Percentiles rank a stretch among this genome's conserved stretches.
Conservation (phyloP, 2,888 invertebrate genomes). For the Lasioglossum lativentre region DNA sequence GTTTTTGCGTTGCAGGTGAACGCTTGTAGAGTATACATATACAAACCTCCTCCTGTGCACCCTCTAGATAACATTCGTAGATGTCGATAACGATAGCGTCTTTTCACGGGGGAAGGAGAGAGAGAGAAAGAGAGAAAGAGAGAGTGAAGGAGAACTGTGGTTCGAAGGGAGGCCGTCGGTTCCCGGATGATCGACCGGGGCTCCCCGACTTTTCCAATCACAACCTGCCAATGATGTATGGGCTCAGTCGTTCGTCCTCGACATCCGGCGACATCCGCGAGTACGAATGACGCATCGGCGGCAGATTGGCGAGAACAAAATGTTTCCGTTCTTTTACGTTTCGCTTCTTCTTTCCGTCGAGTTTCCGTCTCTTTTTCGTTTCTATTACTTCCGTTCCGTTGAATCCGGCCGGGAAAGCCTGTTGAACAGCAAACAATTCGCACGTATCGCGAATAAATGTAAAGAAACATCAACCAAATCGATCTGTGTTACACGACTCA, state of each 20-base stretch:
- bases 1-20: constrained; percentile 46
- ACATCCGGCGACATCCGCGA: constrained; percentile 85
- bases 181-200: constrained; percentile 82
- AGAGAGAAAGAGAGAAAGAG: too few species aligned
- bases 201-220: constrained; percentile 68
- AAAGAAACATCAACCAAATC: constrained; percentile 40
- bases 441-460: constrained; percentile 84
- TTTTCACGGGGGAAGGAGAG: background rate
- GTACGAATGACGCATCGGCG: constrained; percentile 78
- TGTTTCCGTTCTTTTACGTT: constrained; percentile 69
- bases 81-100: constrained; percentile 64
- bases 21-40: constrained; percentile 80
- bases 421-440: too few species aligned
- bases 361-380: background rate
- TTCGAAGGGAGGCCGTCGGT: constrained; percentile 78
- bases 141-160: constrained; percentile 4
- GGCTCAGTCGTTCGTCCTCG: constrained; percentile 86
- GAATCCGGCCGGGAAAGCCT: constrained; percentile 77
- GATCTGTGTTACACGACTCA: constrained; percentile 33
- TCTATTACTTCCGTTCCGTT: constrained; percentile 65
- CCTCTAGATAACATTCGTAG: constrained; percentile 78
- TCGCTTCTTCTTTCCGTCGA: background rate
- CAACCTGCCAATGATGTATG: constrained; percentile 85
- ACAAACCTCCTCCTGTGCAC: constrained; percentile 75
- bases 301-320: constrained; percentile 73